phyloP scores from a whole-genome alignment of 1,140 invertebrate species.

The Notospermus geniculatus region DNA sequence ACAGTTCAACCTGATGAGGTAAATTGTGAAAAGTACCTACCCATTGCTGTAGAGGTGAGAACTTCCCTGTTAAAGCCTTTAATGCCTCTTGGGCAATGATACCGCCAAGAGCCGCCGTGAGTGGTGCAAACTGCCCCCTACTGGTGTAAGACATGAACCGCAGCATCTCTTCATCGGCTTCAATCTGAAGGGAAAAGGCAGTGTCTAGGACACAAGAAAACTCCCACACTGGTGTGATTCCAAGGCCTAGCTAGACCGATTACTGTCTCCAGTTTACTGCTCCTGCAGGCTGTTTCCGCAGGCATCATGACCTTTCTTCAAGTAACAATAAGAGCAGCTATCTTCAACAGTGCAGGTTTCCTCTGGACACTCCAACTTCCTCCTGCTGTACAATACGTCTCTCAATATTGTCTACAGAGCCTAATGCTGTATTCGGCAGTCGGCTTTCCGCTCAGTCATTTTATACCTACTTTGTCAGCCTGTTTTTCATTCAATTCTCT shows the following conservation, averaged over 20 bases:
- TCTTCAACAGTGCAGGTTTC: too few relatives aligned
- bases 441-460: too few relatives aligned
- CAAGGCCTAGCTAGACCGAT: background rate
- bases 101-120: slow-evolving; percentile 52
- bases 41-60: slow-evolving; percentile 55
- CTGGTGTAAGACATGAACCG: slow-evolving; percentile 37
- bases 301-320: background rate
- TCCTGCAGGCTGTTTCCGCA: too few relatives aligned
- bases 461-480: background rate
- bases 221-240: background rate
- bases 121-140: slow-evolving; percentile 44
- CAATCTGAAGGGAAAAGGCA: slow-evolving; percentile 23
- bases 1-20: too few relatives aligned
- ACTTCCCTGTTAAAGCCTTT: slow-evolving; percentile 56
- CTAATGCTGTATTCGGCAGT: slow-evolving; percentile 8
- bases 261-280: background rate
- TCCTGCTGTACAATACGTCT: too few relatives aligned
- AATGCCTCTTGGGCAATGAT: slow-evolving; percentile 62
- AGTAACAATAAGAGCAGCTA: background rate
- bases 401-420: too few relatives aligned
- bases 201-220: background rate
- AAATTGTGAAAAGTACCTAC: slow-evolving; percentile 38
- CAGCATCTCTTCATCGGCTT: slow-evolving; percentile 35
- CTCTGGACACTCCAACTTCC: too few relatives aligned
- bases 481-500: background rate